These are phyloP conservation scores for Alouatta palliata DNA, from an alignment of 2,113 vertebrate species.

Conservation along the genomic window DNA sequence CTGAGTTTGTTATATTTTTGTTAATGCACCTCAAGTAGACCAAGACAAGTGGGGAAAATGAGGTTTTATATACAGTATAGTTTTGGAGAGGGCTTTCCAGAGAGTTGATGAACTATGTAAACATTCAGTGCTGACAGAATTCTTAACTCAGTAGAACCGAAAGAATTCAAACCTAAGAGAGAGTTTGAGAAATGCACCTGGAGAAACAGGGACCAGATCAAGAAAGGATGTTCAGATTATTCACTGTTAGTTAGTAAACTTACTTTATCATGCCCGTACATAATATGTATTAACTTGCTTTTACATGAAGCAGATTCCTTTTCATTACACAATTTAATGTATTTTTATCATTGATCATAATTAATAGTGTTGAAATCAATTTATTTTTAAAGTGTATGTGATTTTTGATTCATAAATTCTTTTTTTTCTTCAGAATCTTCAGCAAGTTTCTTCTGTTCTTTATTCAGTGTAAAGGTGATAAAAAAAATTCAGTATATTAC, in stretches of 20 bases:
- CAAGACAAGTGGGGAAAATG: neutral
- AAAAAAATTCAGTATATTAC: neutral
- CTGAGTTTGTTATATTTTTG: neutral
- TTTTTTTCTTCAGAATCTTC: neutral
- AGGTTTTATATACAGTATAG: neutral
- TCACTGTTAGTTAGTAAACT: neutral
- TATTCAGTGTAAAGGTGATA: neutral
- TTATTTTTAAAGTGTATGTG: neutral
- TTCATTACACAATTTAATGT: neutral
- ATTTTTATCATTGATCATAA: neutral
- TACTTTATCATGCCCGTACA: neutral
- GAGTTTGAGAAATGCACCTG: neutral
- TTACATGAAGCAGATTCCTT: neutral
- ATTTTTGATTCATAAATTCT: neutral
- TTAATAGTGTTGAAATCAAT: neutral
- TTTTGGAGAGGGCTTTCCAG: neutral
- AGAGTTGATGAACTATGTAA: neutral
- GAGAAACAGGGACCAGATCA: neutral
- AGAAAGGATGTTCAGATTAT: neutral
- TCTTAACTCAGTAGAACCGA: neutral
- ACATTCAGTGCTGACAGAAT: neutral
- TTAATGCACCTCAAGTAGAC: neutral
- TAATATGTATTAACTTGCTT: neutral
- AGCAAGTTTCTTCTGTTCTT: neutral
- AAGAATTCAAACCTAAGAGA: neutral